These are phyloP conservation scores for Myanophis thanlyinensis DNA, from an alignment of 2,113 vertebrate species.

Conservation along the genomic window DNA sequence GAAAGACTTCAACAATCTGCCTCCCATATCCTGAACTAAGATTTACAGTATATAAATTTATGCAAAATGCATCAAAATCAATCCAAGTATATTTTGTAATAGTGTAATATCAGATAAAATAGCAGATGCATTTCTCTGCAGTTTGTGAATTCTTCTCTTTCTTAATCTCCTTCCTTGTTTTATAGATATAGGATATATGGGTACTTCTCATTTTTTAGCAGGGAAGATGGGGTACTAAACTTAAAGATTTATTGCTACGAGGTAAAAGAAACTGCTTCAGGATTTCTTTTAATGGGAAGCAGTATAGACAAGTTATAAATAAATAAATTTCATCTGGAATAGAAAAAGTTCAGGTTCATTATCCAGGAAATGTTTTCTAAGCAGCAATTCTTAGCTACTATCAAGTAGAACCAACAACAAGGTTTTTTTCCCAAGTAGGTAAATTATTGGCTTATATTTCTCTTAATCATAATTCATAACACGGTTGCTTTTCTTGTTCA, in stretches of 20 bases:
- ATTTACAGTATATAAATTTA: neutral
- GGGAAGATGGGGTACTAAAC: neutral
- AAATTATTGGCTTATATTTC: conserved; percentile 9
- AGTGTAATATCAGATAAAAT: neutral
- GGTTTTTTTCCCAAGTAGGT: neutral
- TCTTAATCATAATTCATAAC: conserved; percentile 12
- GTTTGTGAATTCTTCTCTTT: neutral
- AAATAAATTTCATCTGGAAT: neutral
- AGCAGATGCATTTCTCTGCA: neutral
- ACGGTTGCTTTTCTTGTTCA: conserved; percentile 10
- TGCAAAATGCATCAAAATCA: neutral
- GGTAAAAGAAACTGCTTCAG: neutral
- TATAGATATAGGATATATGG: neutral
- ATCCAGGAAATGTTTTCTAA: neutral
- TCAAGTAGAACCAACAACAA: neutral
- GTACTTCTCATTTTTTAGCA: neutral
- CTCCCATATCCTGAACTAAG: neutral
- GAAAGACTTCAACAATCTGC: neutral
- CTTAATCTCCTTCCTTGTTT: neutral
- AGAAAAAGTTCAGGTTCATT: neutral
- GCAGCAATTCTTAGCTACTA: conserved; percentile 14
- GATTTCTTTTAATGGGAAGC: neutral
- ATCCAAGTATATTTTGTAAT: neutral
- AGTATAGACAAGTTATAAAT: neutral
- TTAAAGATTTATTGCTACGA: neutral